Conservation (phyloP, 2,888 invertebrate species). For the Subacronicta megacephala region DNA sequence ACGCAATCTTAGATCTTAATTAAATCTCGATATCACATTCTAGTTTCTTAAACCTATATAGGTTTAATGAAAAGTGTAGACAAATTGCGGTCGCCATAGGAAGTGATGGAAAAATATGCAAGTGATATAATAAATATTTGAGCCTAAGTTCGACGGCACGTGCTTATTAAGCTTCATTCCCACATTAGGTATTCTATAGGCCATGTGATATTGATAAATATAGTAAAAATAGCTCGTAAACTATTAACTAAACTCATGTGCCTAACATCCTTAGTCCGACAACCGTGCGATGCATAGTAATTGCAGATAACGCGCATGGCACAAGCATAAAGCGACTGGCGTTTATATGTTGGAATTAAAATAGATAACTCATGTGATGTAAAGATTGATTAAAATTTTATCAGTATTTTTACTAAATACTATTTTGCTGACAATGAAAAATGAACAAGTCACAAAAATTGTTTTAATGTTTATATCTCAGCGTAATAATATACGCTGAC, state of each 20-base stretch:
- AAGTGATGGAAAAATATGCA: slow-evolving; percentile 22
- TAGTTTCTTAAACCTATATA: slow-evolving; percentile 51
- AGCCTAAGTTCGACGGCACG: not conserved
- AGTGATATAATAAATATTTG: slow-evolving; percentile 4
- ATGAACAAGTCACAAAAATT: no score
- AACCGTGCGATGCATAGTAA: slow-evolving; percentile 64
- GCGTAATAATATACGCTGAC: no score
- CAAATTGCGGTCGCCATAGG: slow-evolving; percentile 25
- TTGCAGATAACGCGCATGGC: slow-evolving; percentile 53
- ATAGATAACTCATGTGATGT: not conserved
- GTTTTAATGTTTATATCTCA: no score
- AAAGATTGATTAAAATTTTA: no score
- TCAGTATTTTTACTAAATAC: no score
- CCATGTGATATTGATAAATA: slow-evolving; percentile 39
- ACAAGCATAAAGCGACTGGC: slow-evolving; percentile 39
- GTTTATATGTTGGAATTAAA: slow-evolving; percentile 14
- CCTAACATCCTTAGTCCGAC: slow-evolving; percentile 59
- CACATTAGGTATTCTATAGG: slow-evolving; percentile 37
- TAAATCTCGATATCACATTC: slow-evolving; percentile 57
- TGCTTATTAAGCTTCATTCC: slow-evolving; percentile 19
- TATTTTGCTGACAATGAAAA: no score
- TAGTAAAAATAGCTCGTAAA: slow-evolving; percentile 55
- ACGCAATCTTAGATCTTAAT: slow-evolving; percentile 58
- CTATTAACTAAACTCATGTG: slow-evolving; percentile 59
- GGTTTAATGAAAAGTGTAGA: slow-evolving; percentile 48